Percentiles rank a stretch among this genome's conserved stretches.
phyloP scores from a whole-genome alignment of 2,113 vertebrate genomes.

The Nesogale talazaci region DNA sequence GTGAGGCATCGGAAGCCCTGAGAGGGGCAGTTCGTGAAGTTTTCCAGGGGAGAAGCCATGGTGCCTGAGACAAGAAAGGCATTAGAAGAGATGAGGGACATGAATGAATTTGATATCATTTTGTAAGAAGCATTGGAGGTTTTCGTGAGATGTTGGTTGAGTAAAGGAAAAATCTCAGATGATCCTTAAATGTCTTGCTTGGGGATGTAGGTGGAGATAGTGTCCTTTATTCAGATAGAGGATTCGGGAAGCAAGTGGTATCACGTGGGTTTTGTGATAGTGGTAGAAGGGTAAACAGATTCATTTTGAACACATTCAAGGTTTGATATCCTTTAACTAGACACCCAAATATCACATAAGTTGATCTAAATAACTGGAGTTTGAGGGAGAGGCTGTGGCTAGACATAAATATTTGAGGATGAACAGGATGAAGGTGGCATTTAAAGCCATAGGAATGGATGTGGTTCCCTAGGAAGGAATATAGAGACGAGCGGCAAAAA shows the following conservation, averaged over 20 bases:
- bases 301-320: not conserved
- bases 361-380: not conserved
- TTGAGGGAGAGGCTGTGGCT: not conserved
- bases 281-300: not conserved
- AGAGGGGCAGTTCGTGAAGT: not conserved
- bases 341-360: not conserved
- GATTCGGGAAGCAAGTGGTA: not conserved
- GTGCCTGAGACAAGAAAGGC: not conserved
- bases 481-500: not conserved
- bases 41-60: not conserved
- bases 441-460: not conserved
- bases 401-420: slow-evolving; percentile 28
- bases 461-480: not conserved
- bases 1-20: not conserved
- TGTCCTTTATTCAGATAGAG: not conserved
- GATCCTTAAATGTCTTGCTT: not conserved
- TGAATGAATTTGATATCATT: not conserved
- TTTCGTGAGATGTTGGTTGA: not conserved
- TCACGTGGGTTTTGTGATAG: not conserved
- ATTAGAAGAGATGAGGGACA: not conserved
- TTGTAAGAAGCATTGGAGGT: not conserved
- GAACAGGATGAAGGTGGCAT: not conserved
- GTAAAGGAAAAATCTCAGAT: not conserved
- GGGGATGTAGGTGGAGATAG: not conserved
- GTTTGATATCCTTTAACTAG: slow-evolving; percentile 4